phyloP scores from a whole-genome alignment of 2,113 vertebrate genomes.

The Cephalopterus ornatus region DNA sequence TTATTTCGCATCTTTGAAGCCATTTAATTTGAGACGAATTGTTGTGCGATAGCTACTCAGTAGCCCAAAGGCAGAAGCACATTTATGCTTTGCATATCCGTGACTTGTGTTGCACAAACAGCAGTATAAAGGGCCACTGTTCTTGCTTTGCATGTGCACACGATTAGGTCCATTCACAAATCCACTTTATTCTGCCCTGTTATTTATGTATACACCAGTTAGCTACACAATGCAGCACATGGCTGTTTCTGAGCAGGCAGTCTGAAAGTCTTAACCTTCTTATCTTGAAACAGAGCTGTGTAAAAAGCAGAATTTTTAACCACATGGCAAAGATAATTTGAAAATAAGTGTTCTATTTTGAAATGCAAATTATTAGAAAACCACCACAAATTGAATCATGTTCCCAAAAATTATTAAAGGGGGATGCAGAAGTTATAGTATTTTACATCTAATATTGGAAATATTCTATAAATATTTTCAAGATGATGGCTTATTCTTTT shows the following conservation, averaged over 20 bases:
- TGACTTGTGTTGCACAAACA: neutral
- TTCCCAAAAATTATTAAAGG: neutral
- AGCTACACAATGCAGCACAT: neutral
- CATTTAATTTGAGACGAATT: conserved; percentile 21
- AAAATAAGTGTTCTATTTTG: neutral
- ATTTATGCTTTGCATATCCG: neutral
- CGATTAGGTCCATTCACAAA: neutral
- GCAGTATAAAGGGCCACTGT: neutral
- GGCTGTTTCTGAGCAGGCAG: neutral
- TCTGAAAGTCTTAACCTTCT: neutral
- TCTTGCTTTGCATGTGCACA: neutral
- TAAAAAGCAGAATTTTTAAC: neutral
- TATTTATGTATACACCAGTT: neutral
- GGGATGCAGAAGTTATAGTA: neutral
- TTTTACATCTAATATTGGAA: neutral
- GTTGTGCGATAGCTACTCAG: neutral
- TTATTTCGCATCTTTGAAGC: neutral
- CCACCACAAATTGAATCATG: neutral
- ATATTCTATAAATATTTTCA: neutral
- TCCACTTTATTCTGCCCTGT: neutral
- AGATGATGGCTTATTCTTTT: neutral
- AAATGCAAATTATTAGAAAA: neutral
- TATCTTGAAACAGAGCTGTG: neutral
- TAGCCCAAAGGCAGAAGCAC: neutral
- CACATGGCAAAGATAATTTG: neutral